Evolutionary conservation across 2,888 invertebrate species (phyloP).

Genomic region (Cantharis rustica): DNA sequence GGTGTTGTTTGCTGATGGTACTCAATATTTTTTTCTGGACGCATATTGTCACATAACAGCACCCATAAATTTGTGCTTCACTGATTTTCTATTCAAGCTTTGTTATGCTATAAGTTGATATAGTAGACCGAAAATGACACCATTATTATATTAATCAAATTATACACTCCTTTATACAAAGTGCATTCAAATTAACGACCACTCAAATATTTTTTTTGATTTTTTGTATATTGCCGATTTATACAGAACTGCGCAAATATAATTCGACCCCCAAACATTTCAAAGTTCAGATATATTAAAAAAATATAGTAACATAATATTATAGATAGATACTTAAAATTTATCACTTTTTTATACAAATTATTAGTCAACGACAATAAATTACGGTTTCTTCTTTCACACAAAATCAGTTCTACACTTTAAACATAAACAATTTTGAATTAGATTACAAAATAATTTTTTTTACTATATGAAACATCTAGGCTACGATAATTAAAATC

Average conservation of each 20-base stretch:
- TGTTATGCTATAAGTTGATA: constrained; percentile 11
- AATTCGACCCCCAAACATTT: not conserved
- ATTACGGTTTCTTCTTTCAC: not conserved
- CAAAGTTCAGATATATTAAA: not conserved
- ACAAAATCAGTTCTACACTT: not conserved
- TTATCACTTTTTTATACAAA: not conserved
- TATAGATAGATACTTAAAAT: not conserved
- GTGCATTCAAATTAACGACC: not conserved
- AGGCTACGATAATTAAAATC: too few species aligned
- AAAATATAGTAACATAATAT: not conserved
- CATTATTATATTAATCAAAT: constrained; percentile 9
- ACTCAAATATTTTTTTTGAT: not conserved
- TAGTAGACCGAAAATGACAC: constrained; percentile 13
- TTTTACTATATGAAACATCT: too few species aligned
- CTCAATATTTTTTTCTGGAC: constrained; percentile 16
- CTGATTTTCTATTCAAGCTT: constrained; percentile 15
- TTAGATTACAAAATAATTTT: not conserved
- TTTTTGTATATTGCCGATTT: not conserved
- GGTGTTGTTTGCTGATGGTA: not conserved
- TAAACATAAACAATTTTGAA: not conserved
- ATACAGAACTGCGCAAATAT: not conserved
- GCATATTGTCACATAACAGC: constrained; percentile 16
- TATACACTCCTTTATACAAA: not conserved
- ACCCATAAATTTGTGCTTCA: constrained; percentile 19
- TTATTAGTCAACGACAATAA: not conserved